Conservation (phyloP, 1,140 invertebrate species). For the Oncopeltus fasciatus region DNA sequence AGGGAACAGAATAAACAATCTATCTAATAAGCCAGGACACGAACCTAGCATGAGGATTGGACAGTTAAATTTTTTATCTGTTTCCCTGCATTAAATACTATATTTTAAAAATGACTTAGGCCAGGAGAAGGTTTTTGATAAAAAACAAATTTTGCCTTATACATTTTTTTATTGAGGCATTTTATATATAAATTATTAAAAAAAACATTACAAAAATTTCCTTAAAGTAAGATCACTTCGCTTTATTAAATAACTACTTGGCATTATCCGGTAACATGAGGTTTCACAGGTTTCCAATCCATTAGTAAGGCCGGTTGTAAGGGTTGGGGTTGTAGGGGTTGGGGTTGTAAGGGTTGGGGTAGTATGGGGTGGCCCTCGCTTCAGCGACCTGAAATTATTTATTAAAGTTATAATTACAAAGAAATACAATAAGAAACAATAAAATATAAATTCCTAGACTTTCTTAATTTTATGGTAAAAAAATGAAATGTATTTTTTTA, state of each 20-base stretch:
- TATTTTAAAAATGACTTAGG: too few species aligned
- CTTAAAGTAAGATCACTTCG: background rate
- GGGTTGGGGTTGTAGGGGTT: too few species aligned
- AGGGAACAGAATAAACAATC: too few species aligned
- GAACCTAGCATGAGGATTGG: too few species aligned
- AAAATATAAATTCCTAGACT: background rate
- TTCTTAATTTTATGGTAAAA: background rate
- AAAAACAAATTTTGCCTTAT: background rate
- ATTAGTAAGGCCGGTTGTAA: background rate
- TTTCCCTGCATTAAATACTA: too few species aligned
- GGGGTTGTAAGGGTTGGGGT: background rate
- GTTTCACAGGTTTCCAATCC: background rate
- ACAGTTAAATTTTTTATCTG: too few species aligned
- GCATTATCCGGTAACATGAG: slow-evolving; percentile 1
- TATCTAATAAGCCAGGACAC: too few species aligned
- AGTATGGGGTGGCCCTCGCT: background rate
- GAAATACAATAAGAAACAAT: background rate
- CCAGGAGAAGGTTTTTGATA: too few species aligned
- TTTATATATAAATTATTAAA: background rate
- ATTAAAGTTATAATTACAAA: background rate
- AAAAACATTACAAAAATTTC: background rate
- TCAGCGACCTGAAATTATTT: background rate
- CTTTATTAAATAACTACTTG: background rate
- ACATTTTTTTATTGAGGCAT: background rate
- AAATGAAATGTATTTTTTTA: too few species aligned